A percentile compares a stretch with the other conserved stretches of the same genome.
These are phyloP conservation scores for Tragulus kanchil DNA, from an alignment of 2,113 vertebrate species.

Conservation along the genomic window DNA sequence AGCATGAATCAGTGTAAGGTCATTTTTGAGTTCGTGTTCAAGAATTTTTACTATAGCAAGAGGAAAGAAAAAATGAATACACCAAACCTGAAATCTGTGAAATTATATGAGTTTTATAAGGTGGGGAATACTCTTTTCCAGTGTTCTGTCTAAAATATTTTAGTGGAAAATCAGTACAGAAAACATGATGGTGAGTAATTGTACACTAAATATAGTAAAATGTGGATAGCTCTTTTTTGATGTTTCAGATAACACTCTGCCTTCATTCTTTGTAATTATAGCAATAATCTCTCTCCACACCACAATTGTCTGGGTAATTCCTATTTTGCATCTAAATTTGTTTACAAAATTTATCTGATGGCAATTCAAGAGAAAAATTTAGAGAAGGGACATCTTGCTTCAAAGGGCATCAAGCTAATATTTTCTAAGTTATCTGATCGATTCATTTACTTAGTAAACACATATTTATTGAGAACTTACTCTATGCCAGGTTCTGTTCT, in stretches of 20 bases:
- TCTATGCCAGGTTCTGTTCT: not conserved
- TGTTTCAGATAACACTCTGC: not conserved
- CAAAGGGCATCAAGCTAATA: not conserved
- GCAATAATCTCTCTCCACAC: not conserved
- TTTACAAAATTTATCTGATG: not conserved
- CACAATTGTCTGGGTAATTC: not conserved
- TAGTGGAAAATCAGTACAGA: not conserved
- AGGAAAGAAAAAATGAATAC: not conserved
- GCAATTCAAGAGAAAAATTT: not conserved
- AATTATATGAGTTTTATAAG: not conserved
- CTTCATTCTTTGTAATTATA: not conserved
- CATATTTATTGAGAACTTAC: not conserved
- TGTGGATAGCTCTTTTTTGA: not conserved
- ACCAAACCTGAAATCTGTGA: not conserved
- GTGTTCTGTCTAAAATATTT: not conserved
- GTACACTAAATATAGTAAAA: not conserved
- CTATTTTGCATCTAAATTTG: not conserved
- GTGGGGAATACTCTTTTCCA: not conserved
- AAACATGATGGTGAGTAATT: not conserved
- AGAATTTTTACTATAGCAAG: not conserved
- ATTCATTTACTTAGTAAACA: not conserved
- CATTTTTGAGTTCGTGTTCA: not conserved
- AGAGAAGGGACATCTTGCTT: not conserved
- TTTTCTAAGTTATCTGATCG: not conserved
- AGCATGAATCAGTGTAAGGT: not conserved